These are phyloP conservation scores for Pachycephala philippinensis DNA, from an alignment of 2,113 vertebrate genomes.

Conservation along the genomic window DNA sequence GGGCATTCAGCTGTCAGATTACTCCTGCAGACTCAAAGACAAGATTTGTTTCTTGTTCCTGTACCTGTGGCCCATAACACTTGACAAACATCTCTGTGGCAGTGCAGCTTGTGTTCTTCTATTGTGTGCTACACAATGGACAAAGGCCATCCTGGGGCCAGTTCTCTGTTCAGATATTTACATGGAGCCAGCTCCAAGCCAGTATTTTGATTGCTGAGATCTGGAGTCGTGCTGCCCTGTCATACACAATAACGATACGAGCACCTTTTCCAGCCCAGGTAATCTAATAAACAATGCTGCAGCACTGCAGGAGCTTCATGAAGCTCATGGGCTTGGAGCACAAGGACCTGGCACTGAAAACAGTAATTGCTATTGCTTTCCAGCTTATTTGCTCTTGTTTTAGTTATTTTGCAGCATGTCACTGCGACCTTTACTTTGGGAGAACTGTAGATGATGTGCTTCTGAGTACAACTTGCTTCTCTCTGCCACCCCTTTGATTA, in stretches of 20 bases:
- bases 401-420: not conserved
- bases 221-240: not conserved
- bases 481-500: not conserved
- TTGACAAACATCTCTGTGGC: not conserved
- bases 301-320: not conserved
- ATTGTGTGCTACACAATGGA: not conserved
- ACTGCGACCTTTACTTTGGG: not conserved
- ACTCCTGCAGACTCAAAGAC: not conserved
- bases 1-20: not conserved
- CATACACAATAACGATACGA: rapidly evolving
- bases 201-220: not conserved
- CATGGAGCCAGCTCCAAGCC: not conserved
- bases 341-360: not conserved
- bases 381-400: not conserved
- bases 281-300: not conserved
- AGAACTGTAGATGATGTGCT: not conserved
- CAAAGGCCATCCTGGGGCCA: not conserved
- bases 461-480: not conserved
- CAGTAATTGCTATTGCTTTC: not conserved
- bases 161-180: not conserved
- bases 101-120: not conserved
- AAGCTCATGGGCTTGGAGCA: not conserved
- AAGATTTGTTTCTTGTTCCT: not conserved
- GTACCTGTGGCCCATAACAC: not conserved
- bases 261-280: not conserved